These are phyloP conservation scores for Pedetes capensis DNA, from an alignment of 2,113 vertebrate genomes.

Conservation along the genomic window DNA sequence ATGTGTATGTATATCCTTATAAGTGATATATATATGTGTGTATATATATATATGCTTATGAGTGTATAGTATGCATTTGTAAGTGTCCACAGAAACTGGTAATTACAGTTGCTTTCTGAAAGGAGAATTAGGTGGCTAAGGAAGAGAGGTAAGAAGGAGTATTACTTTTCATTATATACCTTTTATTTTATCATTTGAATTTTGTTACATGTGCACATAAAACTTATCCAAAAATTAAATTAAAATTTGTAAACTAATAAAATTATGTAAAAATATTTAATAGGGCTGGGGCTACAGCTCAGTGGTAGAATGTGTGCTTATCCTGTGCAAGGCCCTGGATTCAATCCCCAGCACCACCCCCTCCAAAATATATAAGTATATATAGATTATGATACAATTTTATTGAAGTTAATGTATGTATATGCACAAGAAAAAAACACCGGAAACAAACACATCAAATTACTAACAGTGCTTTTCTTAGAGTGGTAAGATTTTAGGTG, in stretches of 20 bases:
- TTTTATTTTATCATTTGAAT: slow-evolving; percentile 16
- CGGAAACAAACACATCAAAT: slow-evolving; percentile 39
- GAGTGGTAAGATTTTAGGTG: neutral
- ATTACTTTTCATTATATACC: neutral
- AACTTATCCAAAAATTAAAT: neutral
- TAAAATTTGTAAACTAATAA: neutral
- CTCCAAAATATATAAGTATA: neutral
- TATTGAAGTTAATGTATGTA: neutral
- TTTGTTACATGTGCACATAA: neutral
- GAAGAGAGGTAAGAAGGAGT: neutral
- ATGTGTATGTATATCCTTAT: neutral
- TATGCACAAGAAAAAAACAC: neutral
- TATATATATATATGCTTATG: neutral
- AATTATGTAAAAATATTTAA: slow-evolving; percentile 33
- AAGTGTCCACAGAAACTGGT: neutral
- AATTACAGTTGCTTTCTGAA: neutral
- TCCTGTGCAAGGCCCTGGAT: neutral
- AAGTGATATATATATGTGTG: neutral
- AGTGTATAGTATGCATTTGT: neutral
- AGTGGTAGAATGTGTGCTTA: neutral
- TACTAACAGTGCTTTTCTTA: neutral
- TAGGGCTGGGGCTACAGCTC: neutral
- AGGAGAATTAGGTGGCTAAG: neutral
- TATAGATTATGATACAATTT: neutral
- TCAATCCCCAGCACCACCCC: neutral